A percentile compares a stretch with the other conserved stretches of the same genome.
These are phyloP conservation scores for Passer montanus DNA, from an alignment of 2,113 vertebrate genomes.

Conservation along the genomic window DNA sequence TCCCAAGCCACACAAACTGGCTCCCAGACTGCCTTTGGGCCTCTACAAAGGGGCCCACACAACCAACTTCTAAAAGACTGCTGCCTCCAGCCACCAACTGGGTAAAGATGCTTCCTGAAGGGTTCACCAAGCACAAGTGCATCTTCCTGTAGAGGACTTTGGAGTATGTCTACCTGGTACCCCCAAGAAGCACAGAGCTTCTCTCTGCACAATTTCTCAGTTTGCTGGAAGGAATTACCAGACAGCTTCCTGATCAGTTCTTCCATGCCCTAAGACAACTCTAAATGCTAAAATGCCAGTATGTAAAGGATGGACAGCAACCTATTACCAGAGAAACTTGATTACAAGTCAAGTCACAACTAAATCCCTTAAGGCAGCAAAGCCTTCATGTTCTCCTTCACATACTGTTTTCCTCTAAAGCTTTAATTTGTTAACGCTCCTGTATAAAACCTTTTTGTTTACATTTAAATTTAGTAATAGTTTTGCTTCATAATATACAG, in stretches of 20 bases:
- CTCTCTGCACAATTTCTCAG: background rate
- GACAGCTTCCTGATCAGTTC: background rate
- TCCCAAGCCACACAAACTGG: background rate
- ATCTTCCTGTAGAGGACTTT: background rate
- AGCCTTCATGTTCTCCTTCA: background rate
- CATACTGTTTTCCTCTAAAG: background rate
- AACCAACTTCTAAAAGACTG: background rate
- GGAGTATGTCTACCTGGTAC: background rate
- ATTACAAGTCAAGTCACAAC: background rate
- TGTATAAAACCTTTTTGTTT: background rate
- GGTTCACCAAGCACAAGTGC: background rate
- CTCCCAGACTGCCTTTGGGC: background rate
- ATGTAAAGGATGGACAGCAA: background rate
- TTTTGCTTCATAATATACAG: background rate
- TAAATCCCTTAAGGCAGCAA: background rate
- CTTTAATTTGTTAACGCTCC: background rate
- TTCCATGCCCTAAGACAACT: background rate
- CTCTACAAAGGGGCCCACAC: background rate
- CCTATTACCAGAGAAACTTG: background rate
- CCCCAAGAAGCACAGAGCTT: background rate
- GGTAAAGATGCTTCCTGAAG: background rate
- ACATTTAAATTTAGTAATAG: background rate
- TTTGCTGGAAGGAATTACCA: background rate
- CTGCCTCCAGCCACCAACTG: background rate
- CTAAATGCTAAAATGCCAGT: background rate